Percentiles rank a stretch among this genome's conserved stretches.
phyloP scores from a whole-genome alignment of 2,888 invertebrate genomes.

The Cosmorhoe ocellata region DNA sequence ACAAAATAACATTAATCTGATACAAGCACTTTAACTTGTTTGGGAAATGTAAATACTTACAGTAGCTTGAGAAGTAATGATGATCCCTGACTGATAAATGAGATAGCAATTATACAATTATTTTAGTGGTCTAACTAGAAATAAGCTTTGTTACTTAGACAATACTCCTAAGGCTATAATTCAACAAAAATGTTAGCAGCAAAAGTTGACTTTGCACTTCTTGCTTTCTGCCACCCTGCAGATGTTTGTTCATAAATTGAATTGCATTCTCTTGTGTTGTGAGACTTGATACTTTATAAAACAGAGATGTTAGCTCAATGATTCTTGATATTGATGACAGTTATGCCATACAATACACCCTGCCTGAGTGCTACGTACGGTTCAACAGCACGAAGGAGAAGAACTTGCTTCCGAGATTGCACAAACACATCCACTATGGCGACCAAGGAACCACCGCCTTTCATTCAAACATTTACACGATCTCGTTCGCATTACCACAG shows the following conservation, averaged over 20 bases:
- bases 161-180: not conserved
- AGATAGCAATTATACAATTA: too few relatives aligned
- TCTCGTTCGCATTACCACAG: constrained; percentile 40
- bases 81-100: too few relatives aligned
- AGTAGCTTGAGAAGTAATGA: too few relatives aligned
- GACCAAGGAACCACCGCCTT: constrained; percentile 58
- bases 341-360: constrained; percentile 63
- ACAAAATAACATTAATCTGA: too few relatives aligned
- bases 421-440: constrained; percentile 72
- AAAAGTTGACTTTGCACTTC: not conserved
- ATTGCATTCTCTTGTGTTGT: not conserved
- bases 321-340: constrained; percentile 56
- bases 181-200: not conserved
- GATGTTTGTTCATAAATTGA: not conserved
- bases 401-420: constrained; percentile 67
- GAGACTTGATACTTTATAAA: not conserved
- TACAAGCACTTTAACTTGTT: too few relatives aligned
- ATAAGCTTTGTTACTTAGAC: not conserved
- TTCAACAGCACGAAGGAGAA: constrained; percentile 59
- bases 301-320: constrained; percentile 10
- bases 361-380: constrained; percentile 66
- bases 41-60: too few relatives aligned
- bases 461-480: constrained; percentile 43
- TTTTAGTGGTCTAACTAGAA: too few relatives aligned
- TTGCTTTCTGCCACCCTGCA: constrained; percentile 5